Conservation (phyloP, 2,113 vertebrate genomes). For the Vicugna pacos region DNA sequence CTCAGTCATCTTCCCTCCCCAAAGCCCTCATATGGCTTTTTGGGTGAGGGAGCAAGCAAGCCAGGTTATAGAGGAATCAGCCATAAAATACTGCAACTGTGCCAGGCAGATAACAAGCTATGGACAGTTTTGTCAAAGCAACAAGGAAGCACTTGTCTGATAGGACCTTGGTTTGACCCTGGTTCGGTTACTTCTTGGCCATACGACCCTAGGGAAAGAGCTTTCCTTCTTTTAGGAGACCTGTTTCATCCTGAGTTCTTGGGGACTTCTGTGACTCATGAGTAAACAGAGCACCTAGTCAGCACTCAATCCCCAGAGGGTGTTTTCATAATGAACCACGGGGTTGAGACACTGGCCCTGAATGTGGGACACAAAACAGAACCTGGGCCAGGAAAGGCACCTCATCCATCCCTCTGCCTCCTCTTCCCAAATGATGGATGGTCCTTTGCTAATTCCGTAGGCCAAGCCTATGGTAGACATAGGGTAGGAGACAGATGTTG, state of each 20-base stretch:
- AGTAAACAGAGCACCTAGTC: neutral
- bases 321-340: neutral
- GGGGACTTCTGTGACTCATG: neutral
- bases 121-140: neutral
- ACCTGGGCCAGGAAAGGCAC: neutral
- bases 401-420: too few species aligned
- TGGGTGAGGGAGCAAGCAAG: neutral
- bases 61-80: neutral
- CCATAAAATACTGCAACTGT: neutral
- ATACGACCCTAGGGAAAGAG: too few species aligned
- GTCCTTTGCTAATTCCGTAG: neutral
- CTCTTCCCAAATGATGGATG: neutral
- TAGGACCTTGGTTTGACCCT: neutral
- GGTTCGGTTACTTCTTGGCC: neutral
- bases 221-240: neutral
- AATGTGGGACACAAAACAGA: neutral
- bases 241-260: neutral
- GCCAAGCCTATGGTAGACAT: neutral
- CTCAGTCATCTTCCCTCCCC: neutral
- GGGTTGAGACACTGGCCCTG: neutral
- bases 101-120: neutral
- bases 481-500: neutral
- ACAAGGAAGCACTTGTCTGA: neutral
- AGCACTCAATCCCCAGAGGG: accelerated
- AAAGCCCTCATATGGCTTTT: neutral